Evolutionary conservation across 2,888 invertebrate species (phyloP), one percentile per base, ranked within the genome.

Genomic region (Meandrusa payeni): DNA sequence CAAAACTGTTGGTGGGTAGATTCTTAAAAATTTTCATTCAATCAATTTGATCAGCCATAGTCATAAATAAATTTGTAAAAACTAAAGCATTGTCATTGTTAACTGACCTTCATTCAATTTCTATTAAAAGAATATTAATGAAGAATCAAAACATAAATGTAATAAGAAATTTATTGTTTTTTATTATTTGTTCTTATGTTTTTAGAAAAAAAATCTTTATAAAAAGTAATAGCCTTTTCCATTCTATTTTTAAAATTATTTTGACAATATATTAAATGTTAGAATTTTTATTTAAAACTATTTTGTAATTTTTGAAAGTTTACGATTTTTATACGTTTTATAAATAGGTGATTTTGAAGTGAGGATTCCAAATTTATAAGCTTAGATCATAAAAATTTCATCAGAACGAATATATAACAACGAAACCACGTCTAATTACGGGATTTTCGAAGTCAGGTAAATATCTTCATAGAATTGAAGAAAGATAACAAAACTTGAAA

Each of bases 401-500:
- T n/a, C n/a, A n/a, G n/a, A n/a, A n/a, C n/a, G n/a, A 13, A 1
- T 23, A 13, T 23, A 24, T n/a, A 9, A 34, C 7, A 5, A 32
- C 13, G 11, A 9, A 17, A 29, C 17, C 24, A 39, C 24, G 43
- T 19, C 37, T 2, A 24, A 37, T 6, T 7, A 34, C 17, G 34
- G 13, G 19, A 36, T 31, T 26, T 32, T 31, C 31, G 32, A 41
- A 31, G 33, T 41, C 41, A 42, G 39, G 32, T 39, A 41, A 34
- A 29, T 47, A 44, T 33, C 5, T 15, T 22, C 12, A 37, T 9
- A 12, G 9, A 11, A 23, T 20, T 19, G 11, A 11, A 13, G 9
- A 32, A 39, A 9, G 20, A 32, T 42, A 26, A 10, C 34, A 39
- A 24, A 40, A 33, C 20, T 39, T 29, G 39, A 39, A 42, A 53